Evolutionary conservation across 2,888 invertebrate species (phyloP), one percentile per base, ranked within the genome.

Genomic region (Eurytoma adleriae): DNA sequence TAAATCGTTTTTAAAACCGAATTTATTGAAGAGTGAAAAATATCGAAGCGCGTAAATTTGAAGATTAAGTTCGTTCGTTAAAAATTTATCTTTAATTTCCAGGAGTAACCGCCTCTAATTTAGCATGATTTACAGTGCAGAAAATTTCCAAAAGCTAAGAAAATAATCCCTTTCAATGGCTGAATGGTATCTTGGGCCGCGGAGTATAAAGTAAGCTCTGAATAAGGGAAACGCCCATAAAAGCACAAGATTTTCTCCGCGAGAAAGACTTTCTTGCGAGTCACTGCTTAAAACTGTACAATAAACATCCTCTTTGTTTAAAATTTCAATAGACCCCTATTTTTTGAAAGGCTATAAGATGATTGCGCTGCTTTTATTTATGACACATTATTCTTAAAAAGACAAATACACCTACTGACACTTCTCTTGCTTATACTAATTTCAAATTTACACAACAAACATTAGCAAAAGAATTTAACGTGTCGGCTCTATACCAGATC

Each of bases 141-240:
- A 68, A 18, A 68, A 27, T 68, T 68, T 68, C 27, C 7, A 68
- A 54, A 40, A 52, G 54, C 12, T 24, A 18, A 27, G 62, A 52
- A 72, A 62, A 62, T 72, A 72, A 72, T 72, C 56, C 54, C 54
- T 64, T 64, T 54, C 54, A 64, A 54, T 72, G 13, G 27, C 61
- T 62, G 52, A 62, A 52, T 62, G 12, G 52, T 71, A 61, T 59
- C 61, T 48, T 59, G 12, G n/a, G 40, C 30, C 24, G 16, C 27
- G 27, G 30, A 52, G n/a, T 48, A 56, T 54, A 24, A n/a, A 2
- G 12, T 48, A 16, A 52, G 48, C 57, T 14, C 5, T 67, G 68
- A 68, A 40, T 40, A 61, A 67, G 18, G 57, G 57, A 74, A 74
- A 24, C 24, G n/a, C 27, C 27, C 12, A 27, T 52, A 62, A 73